Evolutionary conservation across 2,888 invertebrate species (phyloP).

Genomic region (Drosophila longiperda): DNA sequence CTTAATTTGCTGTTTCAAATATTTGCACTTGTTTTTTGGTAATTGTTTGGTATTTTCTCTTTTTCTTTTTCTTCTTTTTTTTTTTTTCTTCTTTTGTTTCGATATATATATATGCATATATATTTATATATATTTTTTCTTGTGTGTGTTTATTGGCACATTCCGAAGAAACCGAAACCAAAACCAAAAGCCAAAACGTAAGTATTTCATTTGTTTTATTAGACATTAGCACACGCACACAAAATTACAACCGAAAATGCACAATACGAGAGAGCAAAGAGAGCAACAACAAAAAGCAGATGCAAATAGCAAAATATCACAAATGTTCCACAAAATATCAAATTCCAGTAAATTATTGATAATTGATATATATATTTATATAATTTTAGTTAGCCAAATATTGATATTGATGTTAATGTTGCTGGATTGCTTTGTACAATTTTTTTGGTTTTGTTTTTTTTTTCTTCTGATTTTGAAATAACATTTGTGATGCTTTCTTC

Average conservation of each 20-base stretch:
- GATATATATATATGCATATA: not conserved
- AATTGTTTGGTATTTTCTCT: conserved; percentile 15
- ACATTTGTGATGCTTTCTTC: conserved; percentile 33
- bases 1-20: conserved; percentile 14
- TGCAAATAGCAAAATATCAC: conserved; percentile 22
- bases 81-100: conserved; percentile 1
- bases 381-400: no score
- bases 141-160: conserved; percentile 37
- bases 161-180: conserved; percentile 55
- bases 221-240: conserved; percentile 85
- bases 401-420: no score
- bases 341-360: not conserved
- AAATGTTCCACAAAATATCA: conserved; percentile 6
- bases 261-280: conserved; percentile 68
- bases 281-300: conserved; percentile 22
- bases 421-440: not conserved
- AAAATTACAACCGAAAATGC: conserved; percentile 78
- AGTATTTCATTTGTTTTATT: conserved; percentile 46
- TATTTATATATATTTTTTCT: conserved; percentile 15
- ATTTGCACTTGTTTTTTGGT: conserved; percentile 26
- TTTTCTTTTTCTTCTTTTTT: conserved; percentile 14
- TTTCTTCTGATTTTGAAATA: not conserved
- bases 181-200: conserved; percentile 60
- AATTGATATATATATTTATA: no score
- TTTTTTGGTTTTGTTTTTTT: not conserved